Percentiles rank a stretch among this genome's conserved stretches.
These are phyloP conservation scores for Cydia pomonella DNA, from an alignment of 1,140 invertebrate species.

Conservation along the genomic window DNA sequence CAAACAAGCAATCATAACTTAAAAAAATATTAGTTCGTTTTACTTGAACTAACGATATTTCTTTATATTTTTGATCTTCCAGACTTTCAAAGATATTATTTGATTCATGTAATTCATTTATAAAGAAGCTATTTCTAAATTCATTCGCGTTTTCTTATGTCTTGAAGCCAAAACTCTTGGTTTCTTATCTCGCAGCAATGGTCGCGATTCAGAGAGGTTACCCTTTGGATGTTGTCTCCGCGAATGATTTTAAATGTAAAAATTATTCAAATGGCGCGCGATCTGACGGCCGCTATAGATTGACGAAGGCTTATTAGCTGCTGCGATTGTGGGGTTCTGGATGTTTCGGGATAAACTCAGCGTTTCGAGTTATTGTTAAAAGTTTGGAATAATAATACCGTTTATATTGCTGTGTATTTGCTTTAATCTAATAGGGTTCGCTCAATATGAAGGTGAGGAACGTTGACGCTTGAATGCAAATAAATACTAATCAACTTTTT, in stretches of 20 bases:
- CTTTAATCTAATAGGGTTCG: neutral
- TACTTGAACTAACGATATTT: too few relatives aligned
- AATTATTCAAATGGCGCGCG: constrained; percentile 76
- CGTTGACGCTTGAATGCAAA: too few relatives aligned
- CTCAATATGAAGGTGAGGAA: neutral
- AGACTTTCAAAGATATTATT: too few relatives aligned
- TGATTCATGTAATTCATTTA: too few relatives aligned
- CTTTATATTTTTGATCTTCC: too few relatives aligned
- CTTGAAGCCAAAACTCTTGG: constrained; percentile 48
- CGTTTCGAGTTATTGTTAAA: constrained; percentile 1
- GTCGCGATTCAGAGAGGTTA: constrained; percentile 75
- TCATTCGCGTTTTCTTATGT: constrained; percentile 30
- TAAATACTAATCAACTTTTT: too few relatives aligned
- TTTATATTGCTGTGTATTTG: neutral
- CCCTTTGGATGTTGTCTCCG: constrained; percentile 79
- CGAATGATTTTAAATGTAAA: constrained; percentile 81
- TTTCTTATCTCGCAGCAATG: constrained; percentile 76
- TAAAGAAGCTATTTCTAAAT: too few relatives aligned
- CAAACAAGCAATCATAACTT: too few relatives aligned
- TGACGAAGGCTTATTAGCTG: constrained; percentile 59
- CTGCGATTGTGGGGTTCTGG: constrained; percentile 54
- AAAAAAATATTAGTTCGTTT: too few relatives aligned
- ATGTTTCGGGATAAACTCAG: constrained; percentile 50
- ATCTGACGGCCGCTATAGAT: constrained; percentile 57
- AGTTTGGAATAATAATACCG: neutral